Evolutionary conservation across 2,888 invertebrate species (phyloP).

Genomic region (Drosophila nr. perissopoda): DNA sequence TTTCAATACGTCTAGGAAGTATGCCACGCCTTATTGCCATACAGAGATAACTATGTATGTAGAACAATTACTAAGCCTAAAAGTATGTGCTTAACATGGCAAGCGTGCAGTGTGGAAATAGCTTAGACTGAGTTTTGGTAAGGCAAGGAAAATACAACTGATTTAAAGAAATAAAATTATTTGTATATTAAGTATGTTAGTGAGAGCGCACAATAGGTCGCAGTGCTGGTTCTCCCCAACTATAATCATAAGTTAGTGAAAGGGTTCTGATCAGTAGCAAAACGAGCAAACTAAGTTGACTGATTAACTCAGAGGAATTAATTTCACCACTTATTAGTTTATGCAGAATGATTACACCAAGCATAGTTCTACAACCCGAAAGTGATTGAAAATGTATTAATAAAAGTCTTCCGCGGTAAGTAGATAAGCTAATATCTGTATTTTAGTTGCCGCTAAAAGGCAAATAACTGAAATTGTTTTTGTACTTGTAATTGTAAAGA

Average conservation of each 20-base stretch:
- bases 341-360: background rate
- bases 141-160: background rate
- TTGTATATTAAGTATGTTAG: background rate
- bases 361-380: background rate
- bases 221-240: too few relatives aligned
- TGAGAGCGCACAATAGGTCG: too few relatives aligned
- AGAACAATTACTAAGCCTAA: background rate
- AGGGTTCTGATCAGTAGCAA: too few relatives aligned
- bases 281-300: background rate
- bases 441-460: background rate
- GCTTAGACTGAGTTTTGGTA: background rate
- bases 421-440: background rate
- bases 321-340: background rate
- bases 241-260: too few relatives aligned
- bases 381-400: background rate
- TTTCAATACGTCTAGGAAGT: conserved; percentile 1
- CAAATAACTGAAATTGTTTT: background rate
- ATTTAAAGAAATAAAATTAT: background rate
- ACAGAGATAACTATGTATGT: background rate
- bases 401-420: background rate
- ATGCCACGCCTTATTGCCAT: conserved; percentile 1
- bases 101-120: too few relatives aligned
- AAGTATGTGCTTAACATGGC: background rate
- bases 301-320: background rate
- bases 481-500: background rate